Evolutionary conservation across 2,797 vertebrate species (phyloP).

Genomic region (Enteromius afrohamiltoni): DNA sequence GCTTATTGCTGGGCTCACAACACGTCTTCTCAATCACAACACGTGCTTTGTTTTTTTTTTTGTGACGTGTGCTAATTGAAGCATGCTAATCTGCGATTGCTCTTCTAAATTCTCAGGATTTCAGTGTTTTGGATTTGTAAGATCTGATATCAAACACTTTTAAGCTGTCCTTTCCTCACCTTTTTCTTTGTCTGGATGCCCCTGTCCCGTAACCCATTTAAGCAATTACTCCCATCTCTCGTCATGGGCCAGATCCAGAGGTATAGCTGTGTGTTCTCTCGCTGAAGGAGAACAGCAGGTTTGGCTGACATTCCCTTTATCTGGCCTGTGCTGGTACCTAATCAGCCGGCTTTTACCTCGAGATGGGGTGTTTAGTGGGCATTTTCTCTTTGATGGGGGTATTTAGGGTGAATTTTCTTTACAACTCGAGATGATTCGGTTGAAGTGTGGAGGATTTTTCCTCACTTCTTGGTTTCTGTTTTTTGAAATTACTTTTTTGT

Average conservation of each 20-base stretch:
- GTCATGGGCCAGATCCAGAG: slow-evolving; percentile 19
- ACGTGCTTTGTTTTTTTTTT: background rate
- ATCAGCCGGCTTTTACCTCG: slow-evolving; percentile 21
- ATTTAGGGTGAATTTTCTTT: slow-evolving; percentile 17
- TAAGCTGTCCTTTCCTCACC: slow-evolving; percentile 36
- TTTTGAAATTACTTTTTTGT: background rate
- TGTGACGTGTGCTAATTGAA: background rate
- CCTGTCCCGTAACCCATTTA: slow-evolving; percentile 27
- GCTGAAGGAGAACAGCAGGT: slow-evolving; percentile 40
- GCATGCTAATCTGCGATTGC: background rate
- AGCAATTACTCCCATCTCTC: slow-evolving; percentile 40
- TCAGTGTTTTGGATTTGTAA: background rate
- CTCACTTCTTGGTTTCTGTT: background rate
- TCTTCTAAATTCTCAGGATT: background rate
- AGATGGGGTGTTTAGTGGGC: slow-evolving; percentile 20
- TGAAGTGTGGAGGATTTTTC: background rate
- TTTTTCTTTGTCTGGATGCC: slow-evolving; percentile 14
- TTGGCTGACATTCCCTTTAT: slow-evolving; percentile 49
- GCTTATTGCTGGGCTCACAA: slow-evolving; percentile 30
- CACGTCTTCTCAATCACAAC: background rate
- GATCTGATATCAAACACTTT: too few species aligned
- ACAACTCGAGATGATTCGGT: background rate
- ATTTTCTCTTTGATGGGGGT: slow-evolving; percentile 19
- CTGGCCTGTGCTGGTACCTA: slow-evolving; percentile 18
- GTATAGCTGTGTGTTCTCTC: slow-evolving; percentile 44